Conservation (phyloP, 2,888 invertebrate species). For the Dascillus cervinus region DNA sequence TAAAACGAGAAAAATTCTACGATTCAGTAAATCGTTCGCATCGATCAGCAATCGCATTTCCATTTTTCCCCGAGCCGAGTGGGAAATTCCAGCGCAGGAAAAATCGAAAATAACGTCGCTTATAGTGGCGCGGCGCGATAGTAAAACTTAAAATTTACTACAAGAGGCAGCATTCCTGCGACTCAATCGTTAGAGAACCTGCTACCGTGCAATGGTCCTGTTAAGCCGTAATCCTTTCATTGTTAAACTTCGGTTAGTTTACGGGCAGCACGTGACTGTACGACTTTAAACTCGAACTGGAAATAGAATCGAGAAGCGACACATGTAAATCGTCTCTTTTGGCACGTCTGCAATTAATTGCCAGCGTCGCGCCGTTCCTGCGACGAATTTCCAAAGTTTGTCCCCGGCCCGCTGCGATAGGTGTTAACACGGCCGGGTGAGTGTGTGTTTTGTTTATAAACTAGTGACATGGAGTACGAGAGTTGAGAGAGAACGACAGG, state of each 20-base stretch:
- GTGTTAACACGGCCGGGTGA: slow-evolving; percentile 10
- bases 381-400: too few relatives aligned
- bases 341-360: neutral
- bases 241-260: slow-evolving; percentile 17
- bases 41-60: too few relatives aligned
- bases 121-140: slow-evolving; percentile 5
- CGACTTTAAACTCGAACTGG: slow-evolving; percentile 18
- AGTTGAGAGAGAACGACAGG: slow-evolving; percentile 11
- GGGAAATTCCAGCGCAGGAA: too few relatives aligned
- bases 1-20: too few relatives aligned
- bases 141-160: slow-evolving; percentile 25
- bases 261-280: slow-evolving; percentile 9
- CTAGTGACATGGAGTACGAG: slow-evolving; percentile 6
- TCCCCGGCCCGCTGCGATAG: too few relatives aligned
- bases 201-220: slow-evolving; percentile 26
- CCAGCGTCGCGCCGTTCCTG: too few relatives aligned
- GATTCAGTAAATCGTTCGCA: too few relatives aligned
- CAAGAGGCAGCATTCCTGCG: slow-evolving; percentile 27
- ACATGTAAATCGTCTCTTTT: slow-evolving; percentile 25
- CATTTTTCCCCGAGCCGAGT: too few relatives aligned
- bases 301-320: slow-evolving; percentile 25
- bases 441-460: slow-evolving; percentile 17
- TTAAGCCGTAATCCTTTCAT: slow-evolving; percentile 8
- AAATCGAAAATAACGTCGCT: neutral
- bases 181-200: slow-evolving; percentile 27